Percentiles rank a stretch among this genome's conserved stretches.
phyloP scores from a whole-genome alignment of 2,888 invertebrate genomes.

The Drosophila eohydei region DNA sequence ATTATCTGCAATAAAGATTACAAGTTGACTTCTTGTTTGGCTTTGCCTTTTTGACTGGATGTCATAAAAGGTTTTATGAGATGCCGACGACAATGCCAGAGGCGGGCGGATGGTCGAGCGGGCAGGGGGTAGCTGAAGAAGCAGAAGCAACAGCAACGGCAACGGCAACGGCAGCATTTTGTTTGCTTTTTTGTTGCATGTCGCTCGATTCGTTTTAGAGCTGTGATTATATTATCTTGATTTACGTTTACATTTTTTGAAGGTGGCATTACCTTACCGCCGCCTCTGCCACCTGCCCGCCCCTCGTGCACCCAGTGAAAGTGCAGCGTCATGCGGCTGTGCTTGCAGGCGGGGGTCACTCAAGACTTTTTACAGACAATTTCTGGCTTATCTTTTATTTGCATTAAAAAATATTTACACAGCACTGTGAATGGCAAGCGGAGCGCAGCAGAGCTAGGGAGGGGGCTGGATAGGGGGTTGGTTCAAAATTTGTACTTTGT shows the following conservation, averaged over 20 bases:
- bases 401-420: constrained; percentile 77
- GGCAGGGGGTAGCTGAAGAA: not conserved
- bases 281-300: not conserved
- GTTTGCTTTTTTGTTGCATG: constrained; percentile 43
- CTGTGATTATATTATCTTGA: constrained; percentile 77
- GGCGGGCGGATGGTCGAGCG: too few species aligned
- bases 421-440: constrained; percentile 51
- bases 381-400: constrained; percentile 71
- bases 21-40: constrained; percentile 76
- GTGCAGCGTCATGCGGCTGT: constrained; percentile 62
- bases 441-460: not conserved
- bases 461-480: not conserved
- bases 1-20: constrained; percentile 77
- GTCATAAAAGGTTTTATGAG: constrained; percentile 74
- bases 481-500: not conserved
- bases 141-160: not conserved
- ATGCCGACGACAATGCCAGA: constrained; percentile 38
- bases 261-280: constrained; percentile 25
- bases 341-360: constrained; percentile 3
- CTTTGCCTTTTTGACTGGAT: constrained; percentile 65
- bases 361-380: constrained; percentile 50
- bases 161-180: constrained; percentile 21
- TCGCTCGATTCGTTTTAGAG: constrained; percentile 71
- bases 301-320: constrained; percentile 38
- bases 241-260: constrained; percentile 65